These are phyloP conservation scores for Orius insidiosus DNA, from an alignment of 1,140 invertebrate species.

Conservation along the genomic window DNA sequence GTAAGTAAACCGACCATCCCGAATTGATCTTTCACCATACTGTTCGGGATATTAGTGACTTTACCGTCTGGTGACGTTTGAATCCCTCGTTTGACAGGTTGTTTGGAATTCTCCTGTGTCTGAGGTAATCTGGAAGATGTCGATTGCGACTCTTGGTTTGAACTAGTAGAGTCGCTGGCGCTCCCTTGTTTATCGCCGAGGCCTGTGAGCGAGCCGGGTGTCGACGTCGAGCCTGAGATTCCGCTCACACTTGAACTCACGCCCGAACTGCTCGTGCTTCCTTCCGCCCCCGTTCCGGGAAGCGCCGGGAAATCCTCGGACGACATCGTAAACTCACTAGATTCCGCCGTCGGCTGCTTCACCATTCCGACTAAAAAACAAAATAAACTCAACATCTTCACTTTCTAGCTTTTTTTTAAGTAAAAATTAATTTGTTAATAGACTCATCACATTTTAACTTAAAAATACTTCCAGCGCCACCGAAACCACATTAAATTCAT, in stretches of 20 bases:
- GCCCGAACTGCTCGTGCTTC: conserved; percentile 34
- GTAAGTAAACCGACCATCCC: conserved; percentile 95
- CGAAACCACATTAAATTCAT: conserved; percentile 1
- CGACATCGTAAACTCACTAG: conserved; percentile 34
- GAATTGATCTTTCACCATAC: conserved; percentile 98
- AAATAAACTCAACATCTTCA: conserved; percentile 4
- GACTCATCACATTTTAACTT: neutral
- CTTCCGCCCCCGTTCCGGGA: conserved; percentile 34
- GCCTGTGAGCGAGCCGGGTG: conserved; percentile 14
- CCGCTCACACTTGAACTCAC: conserved; percentile 26
- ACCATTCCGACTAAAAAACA: conserved; percentile 73
- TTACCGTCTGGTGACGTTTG: conserved; percentile 90
- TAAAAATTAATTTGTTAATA: conserved; percentile 1
- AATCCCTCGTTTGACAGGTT: conserved; percentile 59
- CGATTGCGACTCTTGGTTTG: conserved; percentile 18
- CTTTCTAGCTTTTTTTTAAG: neutral
- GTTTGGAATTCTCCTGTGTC: conserved; percentile 21
- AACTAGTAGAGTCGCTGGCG: conserved; percentile 24
- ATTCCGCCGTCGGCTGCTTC: conserved; percentile 77
- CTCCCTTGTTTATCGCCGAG: conserved; percentile 11
- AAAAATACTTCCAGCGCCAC: too few species aligned
- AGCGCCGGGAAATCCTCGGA: conserved; percentile 94
- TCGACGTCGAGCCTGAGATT: conserved; percentile 19
- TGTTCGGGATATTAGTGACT: conserved; percentile 93
- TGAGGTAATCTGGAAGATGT: conserved; percentile 24